Evolutionary conservation across 2,797 vertebrate genomes (phyloP), one percentile per base, ranked within the genome.

Genomic region (Ctenosaura bakeri): DNA sequence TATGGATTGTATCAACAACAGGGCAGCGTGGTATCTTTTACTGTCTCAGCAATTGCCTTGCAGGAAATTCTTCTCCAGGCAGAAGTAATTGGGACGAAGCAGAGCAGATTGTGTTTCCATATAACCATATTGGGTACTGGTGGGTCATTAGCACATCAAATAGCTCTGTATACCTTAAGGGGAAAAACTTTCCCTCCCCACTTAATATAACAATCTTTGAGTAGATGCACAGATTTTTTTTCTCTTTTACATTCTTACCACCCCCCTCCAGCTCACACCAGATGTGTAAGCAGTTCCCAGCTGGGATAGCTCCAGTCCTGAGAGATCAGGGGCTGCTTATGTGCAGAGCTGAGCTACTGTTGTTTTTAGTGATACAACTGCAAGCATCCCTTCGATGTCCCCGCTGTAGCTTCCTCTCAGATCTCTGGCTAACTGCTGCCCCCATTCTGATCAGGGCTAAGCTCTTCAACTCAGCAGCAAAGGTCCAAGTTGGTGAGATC

Each of bases 61-160:
- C 42, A 50, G 32, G 76, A 9, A 82, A 64, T 8, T 29, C 38
- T 76, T 76, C 32, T 64, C 16, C 38, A 76, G 59, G 50, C 66
- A 74, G 74, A 87, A 87, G 66, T 79, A 69, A 82, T 13, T 66
- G 46, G 73, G 69, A 79, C 46, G 71, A 54, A 54, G 35, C 13
- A 77, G n/a, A 89, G 62, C n/a, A 54, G 38, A 50, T 69, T 42
- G 9, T 66, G 29, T 4, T 78, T 78, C 62, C 29, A 52, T 80
- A 69, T 26, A 54, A 81, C 32, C 42, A 50, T 52, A 76, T 29
- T 52, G 26, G 71, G 20, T 85, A 29, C 29, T 82, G 35, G 35
- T 73, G 10, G 32, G 29, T 73, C 64, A 64, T 74, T 89, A 84
- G 14, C 6, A 64, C 56, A 64, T 89, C 22, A 84, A 66, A 84